Base-by-base conservation (phyloP, 2,888 invertebrate species). In the Apodemia mormo region DNA sequence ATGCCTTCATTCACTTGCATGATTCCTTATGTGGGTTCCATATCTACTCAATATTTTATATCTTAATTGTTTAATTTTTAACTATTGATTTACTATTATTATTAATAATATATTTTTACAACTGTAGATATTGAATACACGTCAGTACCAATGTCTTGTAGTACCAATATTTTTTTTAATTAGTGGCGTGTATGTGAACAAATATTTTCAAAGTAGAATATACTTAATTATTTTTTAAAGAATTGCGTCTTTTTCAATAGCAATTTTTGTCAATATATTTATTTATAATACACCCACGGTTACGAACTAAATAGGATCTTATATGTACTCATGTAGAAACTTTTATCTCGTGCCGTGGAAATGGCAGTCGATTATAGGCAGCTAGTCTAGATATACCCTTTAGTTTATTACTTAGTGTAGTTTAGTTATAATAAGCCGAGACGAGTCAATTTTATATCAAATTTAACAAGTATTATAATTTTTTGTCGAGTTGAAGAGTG, bases 1-100 rank as follows among this genome's bases (percentile, higher is more conserved):
- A 74, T 75, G 75, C 67, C 61, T 70, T 74, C 72, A 74, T 73
- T 67, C 73, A 70, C 70, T 54, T 73, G 74, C 73, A 74, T 73
- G 74, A 70, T 73, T 74, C 73, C 67, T 66, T 43, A 22, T 66
- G 69, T 72, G 58, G 22, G n/a, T 58, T 61, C 70, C 66, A 56
- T 71, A 68, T 71, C 73, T 74, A 72, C 73, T n/a, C 6, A 14
- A 14, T 12, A 14, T 45, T 45, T 45, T 1, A 12, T 8, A 12
- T 45, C 1, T 12, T 40, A 40, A 45, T 14, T 14, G 12, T 45
- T 45, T 45, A 12, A 45, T 45, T 45, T 45, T 45, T 40, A 22
- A 22, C 22, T 22, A 22, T 22, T 22, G 22, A 40, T 40, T 45
- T 14, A 45, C 5, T 45, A 45, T 22, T 22, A 22, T 22, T 22